Evolutionary conservation across 2,888 invertebrate species (phyloP), one percentile per base, ranked within the genome.

Genomic region (Trypoxylon attenuatum): DNA sequence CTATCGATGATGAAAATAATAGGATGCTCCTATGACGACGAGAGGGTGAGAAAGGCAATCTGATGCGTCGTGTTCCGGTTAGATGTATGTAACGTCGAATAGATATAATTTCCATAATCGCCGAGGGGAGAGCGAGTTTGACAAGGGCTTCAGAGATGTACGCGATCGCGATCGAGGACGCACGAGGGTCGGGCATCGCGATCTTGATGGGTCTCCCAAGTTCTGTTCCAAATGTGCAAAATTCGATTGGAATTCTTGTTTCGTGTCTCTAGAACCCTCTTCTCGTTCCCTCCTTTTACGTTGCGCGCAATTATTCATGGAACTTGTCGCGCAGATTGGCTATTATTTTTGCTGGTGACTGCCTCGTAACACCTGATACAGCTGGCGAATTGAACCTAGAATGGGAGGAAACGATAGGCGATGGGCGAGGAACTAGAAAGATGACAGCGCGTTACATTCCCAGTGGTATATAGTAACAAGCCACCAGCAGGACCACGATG

Each of bases 1-100:
- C 33, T 33, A 33, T 33, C 33, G 33, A 33, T 33, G 33, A 33
- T 33, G 33, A 33, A 33, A 33, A 33, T 33, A 33, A 33, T 33
- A 13, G 33, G 13, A 33, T 33, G 13, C 4, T 13, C 13, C 33
- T 1, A 33, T 13, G n/a, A 33, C 33, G n/a, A 13, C 1, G 10
- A 13, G n/a, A n/a, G n/a, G n/a, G n/a, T n/a, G n/a, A n/a, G n/a
- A n/a, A n/a, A n/a, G 33, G 33, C 10, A 33, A 33, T 33, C 33
- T 33, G 33, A 33, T 3, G 33, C 33, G 5, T 10, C 13, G n/a
- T 33, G 33, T 33, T 33, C 13, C 33, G 3, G 13, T 6, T 33
- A 4, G 33, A 33, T 13, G 33, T 33, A 33, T 33, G 3, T 6
- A 33, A 8, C 33, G 13, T 13, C 33, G 13, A 33, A 33, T 33